Evolutionary conservation across 64 coral and sea anemone species (phyloP).

Genomic region (Dendrophyllia cribrosa): DNA sequence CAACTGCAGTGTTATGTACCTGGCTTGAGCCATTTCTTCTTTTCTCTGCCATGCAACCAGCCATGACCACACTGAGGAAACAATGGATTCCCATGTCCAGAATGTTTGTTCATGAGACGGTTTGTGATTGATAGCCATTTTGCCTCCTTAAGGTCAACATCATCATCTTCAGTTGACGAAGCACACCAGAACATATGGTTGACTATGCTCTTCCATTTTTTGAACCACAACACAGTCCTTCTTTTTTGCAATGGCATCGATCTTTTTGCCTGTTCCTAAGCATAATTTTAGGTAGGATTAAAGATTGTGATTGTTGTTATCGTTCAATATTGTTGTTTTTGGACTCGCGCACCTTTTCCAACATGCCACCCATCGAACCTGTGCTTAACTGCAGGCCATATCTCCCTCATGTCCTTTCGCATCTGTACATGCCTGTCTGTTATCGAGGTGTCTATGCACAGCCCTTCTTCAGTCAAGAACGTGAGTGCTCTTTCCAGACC

Average conservation of each 20-base stretch:
- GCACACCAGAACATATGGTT: slow-evolving; percentile 76
- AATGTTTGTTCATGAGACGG: slow-evolving; percentile 60
- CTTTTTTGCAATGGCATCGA: slow-evolving; percentile 48
- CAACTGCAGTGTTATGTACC: neutral
- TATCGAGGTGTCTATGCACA: slow-evolving; percentile 9
- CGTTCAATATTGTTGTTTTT: no score
- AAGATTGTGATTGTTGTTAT: neutral
- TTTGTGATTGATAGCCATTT: slow-evolving; percentile 60
- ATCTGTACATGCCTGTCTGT: slow-evolving; percentile 58
- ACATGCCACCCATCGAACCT: slow-evolving; percentile 54
- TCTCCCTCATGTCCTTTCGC: slow-evolving; percentile 29
- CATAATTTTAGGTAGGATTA: neutral
- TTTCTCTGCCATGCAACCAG: slow-evolving; percentile 59
- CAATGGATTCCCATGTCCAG: slow-evolving; percentile 35
- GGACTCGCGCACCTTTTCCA: slow-evolving; percentile 16
- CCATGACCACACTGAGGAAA: slow-evolving; percentile 46
- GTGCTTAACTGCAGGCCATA: slow-evolving; percentile 34
- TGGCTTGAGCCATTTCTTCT: slow-evolving; percentile 71
- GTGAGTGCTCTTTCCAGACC: slow-evolving; percentile 18
- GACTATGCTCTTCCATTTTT: slow-evolving; percentile 62
- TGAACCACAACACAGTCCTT: slow-evolving; percentile 49
- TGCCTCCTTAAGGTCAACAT: slow-evolving; percentile 42
- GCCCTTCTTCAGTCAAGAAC: slow-evolving; percentile 11
- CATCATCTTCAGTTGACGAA: slow-evolving; percentile 52
- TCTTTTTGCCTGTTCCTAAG: slow-evolving; percentile 64